Conservation (phyloP, 2,888 invertebrate genomes). For the Sceliomorpha sp. region DNA sequence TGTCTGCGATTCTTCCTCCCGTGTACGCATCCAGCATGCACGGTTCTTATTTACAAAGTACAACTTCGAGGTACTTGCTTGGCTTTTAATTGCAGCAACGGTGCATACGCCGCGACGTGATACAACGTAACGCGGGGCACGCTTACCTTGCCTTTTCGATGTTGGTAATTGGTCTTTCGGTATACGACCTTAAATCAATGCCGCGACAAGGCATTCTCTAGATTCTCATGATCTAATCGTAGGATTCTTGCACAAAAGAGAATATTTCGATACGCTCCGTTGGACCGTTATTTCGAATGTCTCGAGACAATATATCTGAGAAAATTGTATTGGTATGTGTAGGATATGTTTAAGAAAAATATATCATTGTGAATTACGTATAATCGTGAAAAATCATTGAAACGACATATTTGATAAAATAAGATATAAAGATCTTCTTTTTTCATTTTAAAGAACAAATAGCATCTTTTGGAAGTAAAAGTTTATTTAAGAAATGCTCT, state of each 20-base stretch:
- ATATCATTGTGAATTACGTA: no score
- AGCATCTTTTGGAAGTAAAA: no score
- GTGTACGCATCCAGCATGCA: constrained; percentile 25
- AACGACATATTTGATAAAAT: no score
- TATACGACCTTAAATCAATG: constrained; percentile 55
- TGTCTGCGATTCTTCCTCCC: constrained; percentile 20
- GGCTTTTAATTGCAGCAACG: constrained; percentile 44
- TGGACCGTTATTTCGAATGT: constrained; percentile 43
- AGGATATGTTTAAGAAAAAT: no score
- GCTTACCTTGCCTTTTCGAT: constrained; percentile 51
- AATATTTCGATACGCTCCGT: constrained; percentile 42
- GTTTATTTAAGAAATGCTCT: no score
- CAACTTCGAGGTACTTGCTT: constrained; percentile 25
- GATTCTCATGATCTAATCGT: constrained; percentile 54
- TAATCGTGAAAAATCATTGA: no score
- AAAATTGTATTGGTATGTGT: no score
- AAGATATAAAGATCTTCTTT: no score
- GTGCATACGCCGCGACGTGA: constrained; percentile 38
- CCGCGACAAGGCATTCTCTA: constrained; percentile 46
- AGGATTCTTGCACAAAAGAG: constrained; percentile 48
- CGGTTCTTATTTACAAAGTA: constrained; percentile 32
- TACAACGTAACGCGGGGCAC: constrained; percentile 39
- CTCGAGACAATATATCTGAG: constrained; percentile 33
- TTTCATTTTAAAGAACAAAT: no score
- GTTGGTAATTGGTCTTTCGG: constrained; percentile 54